Conservation (phyloP, 1,140 invertebrate genomes). For the Bactericera cockerelli region DNA sequence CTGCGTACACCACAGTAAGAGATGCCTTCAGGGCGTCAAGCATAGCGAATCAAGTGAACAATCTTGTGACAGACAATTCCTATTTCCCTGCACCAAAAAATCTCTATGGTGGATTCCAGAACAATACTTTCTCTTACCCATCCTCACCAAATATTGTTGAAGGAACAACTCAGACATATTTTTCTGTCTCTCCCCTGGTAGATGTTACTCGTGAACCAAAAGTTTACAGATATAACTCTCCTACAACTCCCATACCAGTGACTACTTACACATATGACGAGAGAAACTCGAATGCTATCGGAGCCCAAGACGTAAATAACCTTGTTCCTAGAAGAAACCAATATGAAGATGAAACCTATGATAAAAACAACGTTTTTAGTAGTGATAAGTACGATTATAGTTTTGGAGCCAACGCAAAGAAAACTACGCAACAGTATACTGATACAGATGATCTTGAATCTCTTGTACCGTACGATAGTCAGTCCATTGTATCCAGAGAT, state of each 20-base stretch:
- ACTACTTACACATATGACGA: background rate
- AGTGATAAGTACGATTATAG: slow-evolving; percentile 6
- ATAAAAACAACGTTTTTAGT: slow-evolving; percentile 8
- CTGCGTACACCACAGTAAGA: background rate
- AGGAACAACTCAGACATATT: slow-evolving; percentile 12
- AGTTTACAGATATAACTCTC: background rate
- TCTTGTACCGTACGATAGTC: slow-evolving; percentile 22
- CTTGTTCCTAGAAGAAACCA: slow-evolving; percentile 7
- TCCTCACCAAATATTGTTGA: background rate
- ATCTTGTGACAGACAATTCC: background rate
- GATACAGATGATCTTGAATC: slow-evolving; percentile 20
- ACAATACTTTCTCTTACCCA: slow-evolving; percentile 28
- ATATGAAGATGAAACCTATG: slow-evolving; percentile 3
- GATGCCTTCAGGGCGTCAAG: slow-evolving; percentile 10
- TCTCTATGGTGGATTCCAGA: slow-evolving; percentile 34
- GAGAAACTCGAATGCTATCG: background rate
- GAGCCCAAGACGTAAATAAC: slow-evolving; percentile 19
- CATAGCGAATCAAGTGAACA: slow-evolving; percentile 16
- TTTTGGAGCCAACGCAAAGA: slow-evolving; percentile 3
- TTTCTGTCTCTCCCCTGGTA: slow-evolving; percentile 12
- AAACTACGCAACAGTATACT: background rate
- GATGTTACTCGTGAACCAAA: slow-evolving; percentile 12
- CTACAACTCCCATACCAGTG: slow-evolving; percentile 6
- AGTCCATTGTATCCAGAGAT: slow-evolving; percentile 26
- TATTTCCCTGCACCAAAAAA: slow-evolving; percentile 14